A percentile compares a stretch with the other conserved stretches of the same genome.
Evolutionary conservation across 2,113 vertebrate species (phyloP).

Genomic region (Hippocampus abdominalis): DNA sequence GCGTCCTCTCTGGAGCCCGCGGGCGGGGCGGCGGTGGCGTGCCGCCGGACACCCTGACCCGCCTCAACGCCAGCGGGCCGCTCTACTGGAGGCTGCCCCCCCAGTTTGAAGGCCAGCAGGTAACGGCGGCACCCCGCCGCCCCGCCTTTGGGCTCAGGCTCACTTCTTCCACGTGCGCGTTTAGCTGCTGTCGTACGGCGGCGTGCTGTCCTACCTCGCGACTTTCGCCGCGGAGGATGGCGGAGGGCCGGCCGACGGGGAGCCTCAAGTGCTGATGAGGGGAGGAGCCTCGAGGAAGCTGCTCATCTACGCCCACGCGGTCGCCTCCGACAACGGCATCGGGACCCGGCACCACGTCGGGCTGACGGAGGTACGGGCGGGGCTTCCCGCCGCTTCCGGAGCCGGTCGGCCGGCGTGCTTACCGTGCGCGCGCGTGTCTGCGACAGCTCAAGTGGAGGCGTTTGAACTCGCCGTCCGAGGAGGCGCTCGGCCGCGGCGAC

Average conservation of each 20-base stretch:
- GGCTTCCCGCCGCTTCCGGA: neutral
- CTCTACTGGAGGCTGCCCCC: conserved; percentile 86
- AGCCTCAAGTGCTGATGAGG: conserved; percentile 89
- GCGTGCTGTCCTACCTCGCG: conserved; percentile 77
- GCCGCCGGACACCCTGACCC: conserved; percentile 76
- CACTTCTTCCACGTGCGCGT: neutral
- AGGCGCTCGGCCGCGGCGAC: conserved; percentile 78
- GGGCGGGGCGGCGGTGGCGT: conserved; percentile 73
- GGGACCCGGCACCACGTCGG: conserved; percentile 69
- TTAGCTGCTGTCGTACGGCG: conserved; percentile 87
- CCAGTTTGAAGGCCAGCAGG: conserved; percentile 81
- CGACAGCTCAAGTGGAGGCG: conserved; percentile 88
- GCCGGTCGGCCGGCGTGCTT: neutral
- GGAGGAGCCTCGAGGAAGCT: conserved; percentile 80
- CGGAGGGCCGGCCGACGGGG: conserved; percentile 80
- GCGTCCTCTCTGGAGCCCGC: conserved; percentile 79
- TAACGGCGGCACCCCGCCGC: conserved; percentile 25
- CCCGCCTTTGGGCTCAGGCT: neutral
- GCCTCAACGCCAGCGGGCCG: conserved; percentile 62
- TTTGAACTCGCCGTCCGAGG: conserved; percentile 87
- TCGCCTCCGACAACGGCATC: conserved; percentile 77
- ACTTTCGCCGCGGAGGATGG: conserved; percentile 81
- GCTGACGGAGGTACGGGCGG: conserved; percentile 82
- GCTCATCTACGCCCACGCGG: conserved; percentile 78
- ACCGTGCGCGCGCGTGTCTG: conserved; percentile 21